Conservation (phyloP, 2,888 invertebrate species). For the Tethea ocularis region DNA sequence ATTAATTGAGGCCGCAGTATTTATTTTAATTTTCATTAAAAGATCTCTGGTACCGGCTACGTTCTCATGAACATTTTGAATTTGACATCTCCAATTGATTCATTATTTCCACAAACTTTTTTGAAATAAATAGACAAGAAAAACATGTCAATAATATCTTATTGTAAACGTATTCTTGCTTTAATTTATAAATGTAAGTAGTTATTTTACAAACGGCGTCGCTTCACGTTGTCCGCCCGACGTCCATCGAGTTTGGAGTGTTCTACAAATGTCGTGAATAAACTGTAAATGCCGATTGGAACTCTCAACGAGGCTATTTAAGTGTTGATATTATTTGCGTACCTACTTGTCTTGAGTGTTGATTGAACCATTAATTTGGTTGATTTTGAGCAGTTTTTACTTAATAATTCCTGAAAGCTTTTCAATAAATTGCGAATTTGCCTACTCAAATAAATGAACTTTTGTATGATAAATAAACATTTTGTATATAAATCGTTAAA, state of each 20-base stretch:
- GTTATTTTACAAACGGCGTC: slow-evolving; percentile 5
- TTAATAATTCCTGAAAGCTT: not conserved
- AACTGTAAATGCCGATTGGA: slow-evolving; percentile 24
- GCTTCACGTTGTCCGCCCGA: slow-evolving; percentile 12
- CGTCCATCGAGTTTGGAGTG: slow-evolving; percentile 25
- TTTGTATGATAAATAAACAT: not conserved
- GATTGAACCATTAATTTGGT: too few species aligned
- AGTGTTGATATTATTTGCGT: not conserved
- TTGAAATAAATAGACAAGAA: too few species aligned
- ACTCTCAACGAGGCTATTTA: slow-evolving; percentile 23
- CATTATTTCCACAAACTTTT: too few species aligned
- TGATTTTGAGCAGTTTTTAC: too few species aligned
- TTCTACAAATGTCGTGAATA: slow-evolving; percentile 39
- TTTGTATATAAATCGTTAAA: not conserved
- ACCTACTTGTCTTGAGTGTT: not conserved
- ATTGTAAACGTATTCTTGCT: not conserved
- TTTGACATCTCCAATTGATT: too few species aligned
- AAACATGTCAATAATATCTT: too few species aligned
- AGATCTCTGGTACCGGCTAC: too few species aligned
- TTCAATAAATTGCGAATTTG: too few species aligned
- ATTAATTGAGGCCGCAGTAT: too few species aligned
- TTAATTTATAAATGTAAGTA: not conserved
- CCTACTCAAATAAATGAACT: not conserved
- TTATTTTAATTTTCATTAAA: too few species aligned
- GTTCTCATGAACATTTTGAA: too few species aligned